These are phyloP conservation scores for Pherbina coryleti DNA, from an alignment of 2,888 invertebrate genomes.

Conservation along the genomic window DNA sequence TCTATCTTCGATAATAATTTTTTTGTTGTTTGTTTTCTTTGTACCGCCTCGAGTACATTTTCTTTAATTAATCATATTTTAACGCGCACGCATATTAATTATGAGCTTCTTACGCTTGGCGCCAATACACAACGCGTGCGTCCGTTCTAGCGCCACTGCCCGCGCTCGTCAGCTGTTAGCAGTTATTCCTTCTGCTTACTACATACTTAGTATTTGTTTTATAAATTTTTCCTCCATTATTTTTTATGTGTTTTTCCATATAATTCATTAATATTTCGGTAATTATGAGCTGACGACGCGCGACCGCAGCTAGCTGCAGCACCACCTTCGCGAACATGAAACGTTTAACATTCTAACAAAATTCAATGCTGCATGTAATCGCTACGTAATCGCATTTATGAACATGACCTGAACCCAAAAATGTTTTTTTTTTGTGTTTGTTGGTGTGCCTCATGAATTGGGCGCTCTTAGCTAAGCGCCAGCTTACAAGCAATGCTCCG, in stretches of 20 bases:
- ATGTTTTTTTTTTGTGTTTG: background rate
- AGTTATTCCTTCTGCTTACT: background rate
- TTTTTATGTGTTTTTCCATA: conserved; percentile 61
- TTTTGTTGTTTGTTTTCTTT: background rate
- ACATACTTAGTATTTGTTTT: background rate
- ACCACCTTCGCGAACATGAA: conserved; percentile 15
- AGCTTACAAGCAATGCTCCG: background rate
- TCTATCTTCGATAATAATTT: background rate
- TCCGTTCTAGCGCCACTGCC: background rate
- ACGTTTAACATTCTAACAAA: conserved; percentile 3
- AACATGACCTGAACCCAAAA: conserved; percentile 34
- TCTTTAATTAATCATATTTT: conserved; percentile 49
- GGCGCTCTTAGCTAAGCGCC: conserved; percentile 1
- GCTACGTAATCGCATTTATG: conserved; percentile 53
- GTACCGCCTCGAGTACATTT: background rate
- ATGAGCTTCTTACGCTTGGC: background rate
- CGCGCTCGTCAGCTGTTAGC: background rate
- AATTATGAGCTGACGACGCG: conserved; percentile 61
- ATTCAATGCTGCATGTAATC: conserved; percentile 53
- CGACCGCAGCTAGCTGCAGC: conserved; percentile 8
- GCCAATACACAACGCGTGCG: conserved; percentile 16
- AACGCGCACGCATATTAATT: conserved; percentile 51
- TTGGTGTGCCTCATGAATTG: background rate
- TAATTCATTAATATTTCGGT: conserved; percentile 69
- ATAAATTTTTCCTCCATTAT: conserved; percentile 1